Conservation (phyloP, 2,113 vertebrate genomes). For the Rissa tridactyla region DNA sequence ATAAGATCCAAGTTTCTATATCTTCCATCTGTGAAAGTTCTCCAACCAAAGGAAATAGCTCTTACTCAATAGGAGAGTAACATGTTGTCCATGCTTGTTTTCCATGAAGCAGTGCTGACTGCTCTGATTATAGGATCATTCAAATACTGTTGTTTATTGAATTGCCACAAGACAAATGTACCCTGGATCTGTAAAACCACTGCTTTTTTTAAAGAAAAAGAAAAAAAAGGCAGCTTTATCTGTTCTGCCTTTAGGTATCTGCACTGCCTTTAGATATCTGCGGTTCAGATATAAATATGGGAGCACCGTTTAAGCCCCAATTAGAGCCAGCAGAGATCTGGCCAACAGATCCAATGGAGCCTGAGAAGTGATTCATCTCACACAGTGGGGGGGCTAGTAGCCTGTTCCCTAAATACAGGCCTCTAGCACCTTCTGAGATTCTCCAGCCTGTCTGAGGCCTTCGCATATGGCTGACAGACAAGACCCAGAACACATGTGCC, state of each 20-base stretch:
- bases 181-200: not conserved
- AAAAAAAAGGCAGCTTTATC: not conserved
- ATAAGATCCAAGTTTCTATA: not conserved
- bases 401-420: not conserved
- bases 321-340: not conserved
- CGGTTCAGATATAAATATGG: not conserved
- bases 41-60: not conserved
- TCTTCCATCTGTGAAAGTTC: not conserved
- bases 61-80: not conserved
- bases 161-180: not conserved
- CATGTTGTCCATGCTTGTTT: not conserved
- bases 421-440: not conserved
- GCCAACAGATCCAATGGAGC: not conserved
- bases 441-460: not conserved
- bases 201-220: not conserved
- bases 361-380: not conserved
- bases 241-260: not conserved
- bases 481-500: not conserved
- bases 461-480: not conserved
- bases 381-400: not conserved
- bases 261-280: not conserved
- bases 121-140: not conserved
- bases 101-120: not conserved
- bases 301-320: fast-evolving
- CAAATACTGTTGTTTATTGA: not conserved